phyloP scores from a whole-genome alignment of 2,888 invertebrate genomes.

The Dastarcus helophoroides region DNA sequence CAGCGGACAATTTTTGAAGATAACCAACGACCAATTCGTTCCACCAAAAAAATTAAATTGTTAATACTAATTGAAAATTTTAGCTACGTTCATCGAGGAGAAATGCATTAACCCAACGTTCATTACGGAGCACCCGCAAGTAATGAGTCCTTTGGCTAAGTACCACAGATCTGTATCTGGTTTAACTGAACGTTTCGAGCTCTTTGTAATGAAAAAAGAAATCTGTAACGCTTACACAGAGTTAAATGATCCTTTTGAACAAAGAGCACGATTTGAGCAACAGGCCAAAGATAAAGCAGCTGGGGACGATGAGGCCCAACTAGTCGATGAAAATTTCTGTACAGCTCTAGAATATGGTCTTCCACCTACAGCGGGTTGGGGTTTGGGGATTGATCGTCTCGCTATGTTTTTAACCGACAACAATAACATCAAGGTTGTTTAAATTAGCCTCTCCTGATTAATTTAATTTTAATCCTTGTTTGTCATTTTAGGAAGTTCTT shows the following conservation, averaged over 20 bases:
- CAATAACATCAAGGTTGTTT: slow-evolving; percentile 98
- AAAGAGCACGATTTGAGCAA: slow-evolving; percentile 87
- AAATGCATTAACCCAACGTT: slow-evolving; percentile 93
- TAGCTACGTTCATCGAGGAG: slow-evolving; percentile 90
- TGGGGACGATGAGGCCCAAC: slow-evolving; percentile 97
- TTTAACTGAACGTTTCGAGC: slow-evolving; percentile 91
- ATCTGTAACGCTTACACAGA: slow-evolving; percentile 99
- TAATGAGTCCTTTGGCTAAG: slow-evolving; percentile 98
- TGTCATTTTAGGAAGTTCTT: slow-evolving; percentile 74
- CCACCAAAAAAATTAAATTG: no score
- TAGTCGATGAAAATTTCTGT: slow-evolving; percentile 95
- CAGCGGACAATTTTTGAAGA: no score
- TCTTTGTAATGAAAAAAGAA: slow-evolving; percentile 95
- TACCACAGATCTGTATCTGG: slow-evolving; percentile 67
- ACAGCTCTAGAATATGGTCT: slow-evolving; percentile 95
- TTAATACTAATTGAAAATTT: no score
- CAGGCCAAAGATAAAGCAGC: slow-evolving; percentile 96
- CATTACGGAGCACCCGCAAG: slow-evolving; percentile 93
- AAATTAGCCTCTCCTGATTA: no score
- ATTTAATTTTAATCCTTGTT: neutral
- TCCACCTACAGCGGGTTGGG: slow-evolving; percentile 98
- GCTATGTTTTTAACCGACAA: slow-evolving; percentile 98
- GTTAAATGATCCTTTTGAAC: slow-evolving; percentile 93
- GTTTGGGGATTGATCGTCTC: slow-evolving; percentile 92
- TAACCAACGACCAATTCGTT: no score